Base-by-base conservation (phyloP, 2,797 vertebrate genomes). In the Borostomias antarcticus region DNA sequence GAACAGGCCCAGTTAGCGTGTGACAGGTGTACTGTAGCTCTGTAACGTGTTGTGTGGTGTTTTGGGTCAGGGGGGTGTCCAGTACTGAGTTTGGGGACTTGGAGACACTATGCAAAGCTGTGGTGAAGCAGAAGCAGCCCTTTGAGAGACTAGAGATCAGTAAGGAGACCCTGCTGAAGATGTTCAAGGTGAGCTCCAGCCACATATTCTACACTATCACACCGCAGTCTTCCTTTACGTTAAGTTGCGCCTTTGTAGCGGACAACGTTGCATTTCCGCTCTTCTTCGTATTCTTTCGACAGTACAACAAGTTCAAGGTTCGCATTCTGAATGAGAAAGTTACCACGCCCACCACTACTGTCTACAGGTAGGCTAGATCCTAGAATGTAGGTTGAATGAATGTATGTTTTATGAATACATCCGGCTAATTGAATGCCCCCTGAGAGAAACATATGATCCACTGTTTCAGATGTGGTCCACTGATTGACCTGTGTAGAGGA, bases 221-320 rank as follows among this genome's bases (percentile, higher is more conserved):
- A 4, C 0, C 0, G 0, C 37, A 45, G n/a, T 26, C 19, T 28
- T 30, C 25, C 37, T 35, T 7, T 53, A n/a, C 40, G 11, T 32
- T 21, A 25, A 23, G 26, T 23, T 17, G 4, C 21, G 62, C 26
- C 10, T 5, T 11, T 23, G 50, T 35, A n/a, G n/a, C n/a, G n/a
- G n/a, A n/a, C n/a, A n/a, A 19, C 33, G 17, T 15, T 1, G n/a
- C 74, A 1, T 67, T 11, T 58, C 7, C 60, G 79, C 45, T 45
- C 25, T 19, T 56, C 0, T 73, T 77, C 58, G 7, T 30, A 23
- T 43, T 45, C n/a, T n/a, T n/a, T n/a, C n/a, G n/a, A n/a, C 50
- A 99, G 97, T 98, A 97, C 81, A 97, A 98, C 89, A 93, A 95
- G 76, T 98, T 98, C 79, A 98, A 98, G 75, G 96, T 95, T 66